These are phyloP conservation scores for Schizopygopsis malacanthus DNA, from an alignment of 2,797 vertebrate genomes.

Conservation along the genomic window DNA sequence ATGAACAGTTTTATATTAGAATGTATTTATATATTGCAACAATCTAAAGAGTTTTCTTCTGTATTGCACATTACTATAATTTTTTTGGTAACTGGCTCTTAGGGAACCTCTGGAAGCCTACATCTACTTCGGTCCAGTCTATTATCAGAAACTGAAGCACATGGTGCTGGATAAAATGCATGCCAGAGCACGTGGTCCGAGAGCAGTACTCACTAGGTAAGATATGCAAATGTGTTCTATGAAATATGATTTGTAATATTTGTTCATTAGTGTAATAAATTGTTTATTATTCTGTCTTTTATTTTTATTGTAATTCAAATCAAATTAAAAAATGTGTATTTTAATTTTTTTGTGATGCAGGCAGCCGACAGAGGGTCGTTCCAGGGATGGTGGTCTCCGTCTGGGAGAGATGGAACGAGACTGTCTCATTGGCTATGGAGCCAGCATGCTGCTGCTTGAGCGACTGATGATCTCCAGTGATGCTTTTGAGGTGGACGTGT, in stretches of 20 bases:
- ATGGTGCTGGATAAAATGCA: conserved; percentile 99
- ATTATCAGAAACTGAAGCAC: conserved; percentile 99
- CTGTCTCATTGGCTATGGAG: conserved; percentile 97
- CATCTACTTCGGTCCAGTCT: conserved; percentile 97
- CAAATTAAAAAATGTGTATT: background rate
- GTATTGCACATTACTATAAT: background rate
- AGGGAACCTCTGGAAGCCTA: conserved; percentile 97
- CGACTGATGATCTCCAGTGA: conserved; percentile 99
- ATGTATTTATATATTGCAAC: background rate
- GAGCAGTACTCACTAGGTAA: conserved; percentile 97
- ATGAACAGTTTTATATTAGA: background rate
- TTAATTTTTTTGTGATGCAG: conserved; percentile 67
- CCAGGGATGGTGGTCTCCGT: conserved; percentile 95
- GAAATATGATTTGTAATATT: background rate
- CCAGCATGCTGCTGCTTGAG: conserved; percentile 96
- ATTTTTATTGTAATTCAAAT: background rate
- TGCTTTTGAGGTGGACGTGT: conserved; percentile 98
- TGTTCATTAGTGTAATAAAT: background rate
- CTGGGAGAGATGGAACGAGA: conserved; percentile 99
- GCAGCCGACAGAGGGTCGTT: conserved; percentile 97
- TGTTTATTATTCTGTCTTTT: background rate
- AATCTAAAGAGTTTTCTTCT: background rate
- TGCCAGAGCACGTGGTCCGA: conserved; percentile 93
- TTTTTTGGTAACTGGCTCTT: conserved; percentile 6
- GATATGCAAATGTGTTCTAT: background rate